A percentile compares a stretch with the other conserved stretches of the same genome.
These are phyloP conservation scores for Betta splendens DNA, from an alignment of 2,797 vertebrate genomes.

Conservation along the genomic window DNA sequence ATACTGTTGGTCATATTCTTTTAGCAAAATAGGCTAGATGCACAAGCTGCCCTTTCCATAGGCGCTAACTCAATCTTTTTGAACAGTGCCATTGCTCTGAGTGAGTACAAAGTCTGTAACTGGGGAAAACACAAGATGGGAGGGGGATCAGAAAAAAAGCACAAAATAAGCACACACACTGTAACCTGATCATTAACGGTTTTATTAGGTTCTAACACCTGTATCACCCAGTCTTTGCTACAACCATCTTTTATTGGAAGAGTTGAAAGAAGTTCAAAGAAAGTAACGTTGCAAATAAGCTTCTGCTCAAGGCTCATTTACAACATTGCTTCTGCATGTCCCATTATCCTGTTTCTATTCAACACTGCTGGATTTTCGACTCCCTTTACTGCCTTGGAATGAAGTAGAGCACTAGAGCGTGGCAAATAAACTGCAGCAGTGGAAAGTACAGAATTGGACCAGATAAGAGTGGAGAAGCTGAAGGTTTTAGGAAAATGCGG, in stretches of 20 bases:
- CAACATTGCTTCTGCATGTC: background rate
- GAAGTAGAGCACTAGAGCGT: background rate
- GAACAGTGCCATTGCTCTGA: too few relatives aligned
- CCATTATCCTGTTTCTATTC: constrained; percentile 8
- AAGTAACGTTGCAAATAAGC: too few relatives aligned
- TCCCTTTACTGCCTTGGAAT: background rate
- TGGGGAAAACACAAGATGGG: constrained; percentile 1
- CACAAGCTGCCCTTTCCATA: too few relatives aligned
- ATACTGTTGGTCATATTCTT: too few relatives aligned
- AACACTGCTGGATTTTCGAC: constrained; percentile 7
- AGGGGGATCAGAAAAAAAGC: background rate
- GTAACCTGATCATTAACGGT: constrained; percentile 1
- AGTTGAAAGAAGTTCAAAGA: too few relatives aligned
- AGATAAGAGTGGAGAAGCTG: background rate
- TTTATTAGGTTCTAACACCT: constrained; percentile 39
- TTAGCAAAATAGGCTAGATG: too few relatives aligned
- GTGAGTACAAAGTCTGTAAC: constrained; percentile 9
- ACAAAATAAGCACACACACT: background rate
- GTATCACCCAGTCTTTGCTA: constrained; percentile 11
- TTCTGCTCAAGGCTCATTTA: constrained; percentile 29
- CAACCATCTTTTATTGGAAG: constrained; percentile 28
- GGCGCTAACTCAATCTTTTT: too few relatives aligned
- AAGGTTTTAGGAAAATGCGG: background rate
- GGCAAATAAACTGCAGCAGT: background rate
- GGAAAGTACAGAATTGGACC: background rate